Conservation (phyloP, 2,113 vertebrate species). For the Eulemur rufifrons region DNA sequence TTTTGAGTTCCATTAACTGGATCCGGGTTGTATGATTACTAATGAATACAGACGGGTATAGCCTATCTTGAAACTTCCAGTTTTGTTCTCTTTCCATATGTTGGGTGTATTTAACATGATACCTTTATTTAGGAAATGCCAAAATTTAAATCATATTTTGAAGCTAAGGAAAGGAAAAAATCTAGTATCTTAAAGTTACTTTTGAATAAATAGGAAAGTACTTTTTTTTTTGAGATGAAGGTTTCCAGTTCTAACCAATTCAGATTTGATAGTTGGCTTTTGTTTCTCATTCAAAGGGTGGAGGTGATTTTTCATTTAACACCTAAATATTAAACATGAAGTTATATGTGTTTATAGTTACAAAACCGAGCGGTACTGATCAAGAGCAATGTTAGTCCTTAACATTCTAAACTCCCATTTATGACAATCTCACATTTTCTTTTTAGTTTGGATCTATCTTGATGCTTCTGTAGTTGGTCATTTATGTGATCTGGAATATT, state of each 20-base stretch:
- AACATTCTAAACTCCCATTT: not conserved
- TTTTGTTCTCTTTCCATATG: not conserved
- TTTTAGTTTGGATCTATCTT: not conserved
- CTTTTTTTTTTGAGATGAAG: not conserved
- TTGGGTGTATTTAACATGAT: not conserved
- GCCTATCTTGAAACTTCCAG: not conserved
- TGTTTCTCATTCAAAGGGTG: not conserved
- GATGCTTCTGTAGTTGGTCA: not conserved
- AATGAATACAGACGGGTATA: not conserved
- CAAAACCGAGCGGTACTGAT: not conserved
- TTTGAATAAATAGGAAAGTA: not conserved
- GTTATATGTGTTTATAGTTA: not conserved
- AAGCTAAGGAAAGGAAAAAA: not conserved
- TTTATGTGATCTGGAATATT: not conserved
- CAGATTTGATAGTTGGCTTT: not conserved
- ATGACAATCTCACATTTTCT: not conserved
- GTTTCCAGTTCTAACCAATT: not conserved
- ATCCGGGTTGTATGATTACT: not conserved
- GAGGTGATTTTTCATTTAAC: not conserved
- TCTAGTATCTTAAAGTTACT: conserved; percentile 2
- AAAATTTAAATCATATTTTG: not conserved
- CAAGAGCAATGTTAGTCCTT: not conserved
- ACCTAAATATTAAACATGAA: not conserved
- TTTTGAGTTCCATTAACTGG: not conserved
- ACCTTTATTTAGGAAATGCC: not conserved